Base-by-base conservation (phyloP, 2,888 invertebrate species). In the Hyles lineata region DNA sequence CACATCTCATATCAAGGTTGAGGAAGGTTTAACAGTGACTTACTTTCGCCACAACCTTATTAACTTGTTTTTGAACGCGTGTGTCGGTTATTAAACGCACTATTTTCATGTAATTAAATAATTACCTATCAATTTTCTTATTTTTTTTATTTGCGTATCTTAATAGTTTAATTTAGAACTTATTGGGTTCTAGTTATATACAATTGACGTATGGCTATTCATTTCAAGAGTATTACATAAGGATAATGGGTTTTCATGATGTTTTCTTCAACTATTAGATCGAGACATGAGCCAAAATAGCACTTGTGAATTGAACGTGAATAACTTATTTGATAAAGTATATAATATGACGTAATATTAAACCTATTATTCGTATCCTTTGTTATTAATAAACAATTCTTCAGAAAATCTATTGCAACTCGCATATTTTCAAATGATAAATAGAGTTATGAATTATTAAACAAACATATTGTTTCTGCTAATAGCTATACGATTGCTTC, bases 1-100 rank as follows among this genome's bases (percentile, higher is more conserved):
- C 74, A 79, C 79, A 81, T 82, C 79, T 79, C 73, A 81, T 83
- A 83, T 77, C 81, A 85, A 83, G 84, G 84, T 78, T 79, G 75
- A 74, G 73, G 73, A 76, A 78, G 81, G 80, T 78, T 74, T 76
- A 76, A 72, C 70, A 61, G 67, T 43, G 70, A 74, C 76, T 75
- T 76, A 80, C 83, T 84, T 84, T 85, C 82, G 75, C 76, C 74
- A 73, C 71, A 62, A 75, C 74, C 77, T 80, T 79, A 76, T 76
- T 75, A 76, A 70, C 75, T 52, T 78, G 74, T 78, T 80, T 75
- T 75, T 75, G 73, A 75, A 71, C 55, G 35, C 29, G 73, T 77
- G 81, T 84, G 81, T 80, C 72, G 70, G 80, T 15, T 25, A 23
- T 50, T 17, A 21, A 63, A 63, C 43, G 11, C 35, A 43, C 21